A percentile compares a stretch with the other conserved stretches of the same genome.
Evolutionary conservation across 1,140 invertebrate genomes (phyloP).

Genomic region (Brachionus paranguensis): DNA sequence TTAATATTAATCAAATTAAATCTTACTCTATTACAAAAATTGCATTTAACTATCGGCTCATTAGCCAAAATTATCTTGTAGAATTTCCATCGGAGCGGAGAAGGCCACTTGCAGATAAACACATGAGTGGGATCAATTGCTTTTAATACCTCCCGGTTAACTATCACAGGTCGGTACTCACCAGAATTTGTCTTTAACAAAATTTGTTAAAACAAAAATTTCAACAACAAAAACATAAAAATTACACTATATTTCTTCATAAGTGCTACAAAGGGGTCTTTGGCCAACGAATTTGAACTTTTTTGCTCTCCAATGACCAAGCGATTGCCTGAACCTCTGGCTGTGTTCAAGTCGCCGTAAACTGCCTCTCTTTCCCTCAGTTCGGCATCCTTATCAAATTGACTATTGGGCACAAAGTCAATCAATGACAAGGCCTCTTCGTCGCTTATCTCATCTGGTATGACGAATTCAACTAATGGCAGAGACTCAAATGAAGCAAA

Average conservation of each 20-base stretch:
- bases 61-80: constrained; percentile 88
- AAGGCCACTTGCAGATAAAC: constrained; percentile 70
- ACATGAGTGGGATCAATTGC: constrained; percentile 73
- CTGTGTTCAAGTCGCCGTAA: constrained; percentile 42
- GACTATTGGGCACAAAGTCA: constrained; percentile 63
- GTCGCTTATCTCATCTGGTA: constrained; percentile 76
- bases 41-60: constrained; percentile 77
- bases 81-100: constrained; percentile 71
- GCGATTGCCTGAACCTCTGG: not conserved
- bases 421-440: constrained; percentile 80
- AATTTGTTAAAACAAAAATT: not conserved
- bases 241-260: constrained; percentile 39
- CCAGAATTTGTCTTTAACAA: constrained; percentile 49
- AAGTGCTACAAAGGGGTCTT: constrained; percentile 40
- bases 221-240: constrained; percentile 42
- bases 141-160: constrained; percentile 67
- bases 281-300: constrained; percentile 15
- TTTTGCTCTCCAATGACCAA: constrained; percentile 31
- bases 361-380: constrained; percentile 49
- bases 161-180: constrained; percentile 63
- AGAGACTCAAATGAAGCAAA: constrained; percentile 89
- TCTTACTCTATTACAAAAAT: constrained; percentile 75
- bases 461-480: constrained; percentile 83
- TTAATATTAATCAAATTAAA: constrained; percentile 5
- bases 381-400: constrained; percentile 53